Evolutionary conservation across 2,113 vertebrate genomes (phyloP).

Genomic region (Ondatra zibethicus): DNA sequence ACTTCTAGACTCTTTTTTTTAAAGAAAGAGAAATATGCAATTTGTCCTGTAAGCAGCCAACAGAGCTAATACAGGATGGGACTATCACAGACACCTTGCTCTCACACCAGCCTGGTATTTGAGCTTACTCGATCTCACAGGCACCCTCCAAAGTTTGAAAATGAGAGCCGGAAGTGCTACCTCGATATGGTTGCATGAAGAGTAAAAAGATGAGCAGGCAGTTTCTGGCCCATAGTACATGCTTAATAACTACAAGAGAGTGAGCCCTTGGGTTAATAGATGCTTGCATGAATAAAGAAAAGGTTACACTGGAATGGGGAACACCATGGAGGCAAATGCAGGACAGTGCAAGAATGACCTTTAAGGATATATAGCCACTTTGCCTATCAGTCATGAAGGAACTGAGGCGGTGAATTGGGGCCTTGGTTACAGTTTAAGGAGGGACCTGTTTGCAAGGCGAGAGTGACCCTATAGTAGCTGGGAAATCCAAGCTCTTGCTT

Average conservation of each 20-base stretch:
- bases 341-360: background rate
- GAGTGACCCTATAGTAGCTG: background rate
- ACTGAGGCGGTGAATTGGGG: background rate
- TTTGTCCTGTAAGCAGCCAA: background rate
- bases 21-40: background rate
- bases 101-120: background rate
- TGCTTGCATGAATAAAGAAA: background rate
- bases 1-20: background rate
- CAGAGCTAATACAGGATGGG: background rate
- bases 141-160: background rate
- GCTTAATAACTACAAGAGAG: fast-evolving
- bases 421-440: background rate
- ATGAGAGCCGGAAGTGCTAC: fast-evolving
- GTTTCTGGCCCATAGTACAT: background rate
- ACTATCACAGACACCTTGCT: background rate
- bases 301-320: background rate
- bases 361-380: background rate
- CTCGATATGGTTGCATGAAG: background rate
- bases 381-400: background rate
- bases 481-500: background rate
- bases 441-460: background rate
- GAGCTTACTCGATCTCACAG: background rate
- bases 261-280: background rate
- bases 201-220: background rate
- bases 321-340: background rate